A percentile compares a stretch with the other conserved stretches of the same genome.
These are phyloP conservation scores for Origma solitaria DNA, from an alignment of 2,113 vertebrate genomes.

Conservation along the genomic window DNA sequence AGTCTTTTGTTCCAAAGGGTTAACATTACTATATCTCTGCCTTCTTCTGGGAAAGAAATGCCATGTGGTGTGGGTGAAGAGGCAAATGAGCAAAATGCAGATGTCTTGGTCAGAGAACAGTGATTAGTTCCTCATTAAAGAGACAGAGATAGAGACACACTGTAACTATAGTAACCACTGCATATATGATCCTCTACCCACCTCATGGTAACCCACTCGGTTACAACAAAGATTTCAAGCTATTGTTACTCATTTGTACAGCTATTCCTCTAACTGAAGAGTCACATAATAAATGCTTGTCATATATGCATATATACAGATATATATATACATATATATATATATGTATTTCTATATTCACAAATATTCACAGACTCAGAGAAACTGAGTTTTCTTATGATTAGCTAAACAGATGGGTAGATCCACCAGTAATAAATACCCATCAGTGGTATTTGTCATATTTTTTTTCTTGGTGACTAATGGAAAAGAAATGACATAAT, in stretches of 20 bases:
- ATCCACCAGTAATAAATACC: background rate
- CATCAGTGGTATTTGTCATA: background rate
- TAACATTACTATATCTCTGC: background rate
- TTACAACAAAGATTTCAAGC: background rate
- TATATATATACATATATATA: background rate
- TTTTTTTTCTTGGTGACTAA: background rate
- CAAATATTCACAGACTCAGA: background rate
- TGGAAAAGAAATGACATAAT: background rate
- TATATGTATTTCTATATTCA: background rate
- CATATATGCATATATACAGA: background rate
- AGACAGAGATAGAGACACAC: background rate
- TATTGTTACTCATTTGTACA: background rate
- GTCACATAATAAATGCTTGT: background rate
- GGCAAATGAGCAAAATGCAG: background rate
- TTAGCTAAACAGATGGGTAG: background rate
- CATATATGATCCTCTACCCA: background rate
- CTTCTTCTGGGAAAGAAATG: background rate
- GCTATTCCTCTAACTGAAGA: background rate
- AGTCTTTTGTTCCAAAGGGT: background rate
- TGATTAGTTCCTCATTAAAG: conserved; percentile 30
- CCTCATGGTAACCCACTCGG: background rate
- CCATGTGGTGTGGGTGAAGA: background rate
- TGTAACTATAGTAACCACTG: conserved; percentile 44
- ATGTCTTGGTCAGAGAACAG: conserved; percentile 4
- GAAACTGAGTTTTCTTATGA: background rate